Conservation (phyloP, 2,797 vertebrate genomes). For the Ptychobarbus kaznakovi region DNA sequence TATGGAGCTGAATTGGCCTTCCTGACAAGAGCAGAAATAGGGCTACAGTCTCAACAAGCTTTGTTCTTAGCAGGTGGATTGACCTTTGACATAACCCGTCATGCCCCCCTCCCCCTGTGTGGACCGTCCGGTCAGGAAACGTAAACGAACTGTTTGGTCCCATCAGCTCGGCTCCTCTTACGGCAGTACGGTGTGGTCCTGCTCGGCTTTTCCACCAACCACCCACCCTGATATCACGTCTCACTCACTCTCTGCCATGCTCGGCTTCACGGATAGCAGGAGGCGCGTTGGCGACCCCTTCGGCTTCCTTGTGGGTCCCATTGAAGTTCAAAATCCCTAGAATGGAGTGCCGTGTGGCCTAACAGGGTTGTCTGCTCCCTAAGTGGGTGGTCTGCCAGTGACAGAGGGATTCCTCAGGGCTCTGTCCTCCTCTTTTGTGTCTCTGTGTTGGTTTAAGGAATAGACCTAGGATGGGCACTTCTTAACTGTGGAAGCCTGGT, state of each 20-base stretch:
- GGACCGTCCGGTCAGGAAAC: slow-evolving; percentile 60
- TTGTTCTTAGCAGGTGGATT: slow-evolving; percentile 71
- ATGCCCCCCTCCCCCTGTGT: slow-evolving; percentile 23
- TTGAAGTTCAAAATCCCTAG: slow-evolving; percentile 70
- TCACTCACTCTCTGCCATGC: slow-evolving; percentile 23
- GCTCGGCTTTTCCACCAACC: slow-evolving; percentile 20
- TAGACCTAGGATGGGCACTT: slow-evolving; percentile 66
- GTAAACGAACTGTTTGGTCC: slow-evolving; percentile 54
- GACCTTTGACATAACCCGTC: slow-evolving; percentile 62
- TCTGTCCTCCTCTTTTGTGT: slow-evolving; percentile 62
- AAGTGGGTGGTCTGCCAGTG: slow-evolving; percentile 76
- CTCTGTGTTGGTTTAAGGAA: slow-evolving; percentile 68
- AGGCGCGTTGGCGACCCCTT: slow-evolving; percentile 55
- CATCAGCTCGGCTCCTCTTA: slow-evolving; percentile 51
- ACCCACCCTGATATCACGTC: slow-evolving; percentile 50
- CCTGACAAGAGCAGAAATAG: slow-evolving; percentile 50
- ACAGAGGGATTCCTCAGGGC: slow-evolving; percentile 67
- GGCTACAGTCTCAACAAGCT: slow-evolving; percentile 55
- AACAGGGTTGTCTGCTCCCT: slow-evolving; percentile 65
- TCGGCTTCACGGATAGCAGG: slow-evolving; percentile 59
- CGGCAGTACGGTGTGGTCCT: slow-evolving; percentile 9
- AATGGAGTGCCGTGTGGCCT: slow-evolving; percentile 67
- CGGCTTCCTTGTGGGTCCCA: slow-evolving; percentile 69
- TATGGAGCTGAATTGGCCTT: slow-evolving; percentile 56
- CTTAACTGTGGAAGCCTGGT: slow-evolving; percentile 59